These are phyloP conservation scores for Eurystomus gularis DNA, from an alignment of 2,113 vertebrate genomes.

Conservation along the genomic window DNA sequence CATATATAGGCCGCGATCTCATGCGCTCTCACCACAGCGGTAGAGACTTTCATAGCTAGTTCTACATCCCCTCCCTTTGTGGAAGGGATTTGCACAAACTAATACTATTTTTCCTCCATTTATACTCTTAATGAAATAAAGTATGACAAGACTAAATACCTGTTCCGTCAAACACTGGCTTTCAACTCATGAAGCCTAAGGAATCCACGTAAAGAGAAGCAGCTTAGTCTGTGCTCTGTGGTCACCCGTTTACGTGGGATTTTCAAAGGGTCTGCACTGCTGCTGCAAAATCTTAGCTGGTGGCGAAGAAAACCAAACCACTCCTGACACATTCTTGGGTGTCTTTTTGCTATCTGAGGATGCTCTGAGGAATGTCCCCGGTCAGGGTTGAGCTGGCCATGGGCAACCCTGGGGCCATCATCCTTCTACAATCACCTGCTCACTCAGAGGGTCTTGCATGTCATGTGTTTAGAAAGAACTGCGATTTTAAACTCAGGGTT, in stretches of 20 bases:
- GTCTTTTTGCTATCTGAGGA: not conserved
- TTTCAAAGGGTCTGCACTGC: not conserved
- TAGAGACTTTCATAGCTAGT: not conserved
- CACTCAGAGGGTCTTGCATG: accelerated
- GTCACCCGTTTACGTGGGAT: not conserved
- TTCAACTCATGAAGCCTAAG: not conserved
- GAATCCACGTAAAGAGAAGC: not conserved
- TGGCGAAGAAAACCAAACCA: not conserved
- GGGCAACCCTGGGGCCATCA: not conserved
- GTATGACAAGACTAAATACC: not conserved
- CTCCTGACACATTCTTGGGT: not conserved
- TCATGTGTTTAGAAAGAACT: not conserved
- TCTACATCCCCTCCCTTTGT: not conserved
- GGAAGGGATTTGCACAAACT: not conserved
- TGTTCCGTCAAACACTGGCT: not conserved
- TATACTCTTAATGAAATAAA: not conserved
- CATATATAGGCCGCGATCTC: not conserved
- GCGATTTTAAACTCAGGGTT: accelerated
- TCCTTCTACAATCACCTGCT: not conserved
- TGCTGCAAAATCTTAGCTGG: not conserved
- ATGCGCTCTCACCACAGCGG: not conserved
- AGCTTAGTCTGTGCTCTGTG: not conserved
- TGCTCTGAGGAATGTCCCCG: not conserved
- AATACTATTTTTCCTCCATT: not conserved
- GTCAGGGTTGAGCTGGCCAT: not conserved